These are phyloP conservation scores for Luperina nickerlii DNA, from an alignment of 2,888 invertebrate species.

Conservation along the genomic window DNA sequence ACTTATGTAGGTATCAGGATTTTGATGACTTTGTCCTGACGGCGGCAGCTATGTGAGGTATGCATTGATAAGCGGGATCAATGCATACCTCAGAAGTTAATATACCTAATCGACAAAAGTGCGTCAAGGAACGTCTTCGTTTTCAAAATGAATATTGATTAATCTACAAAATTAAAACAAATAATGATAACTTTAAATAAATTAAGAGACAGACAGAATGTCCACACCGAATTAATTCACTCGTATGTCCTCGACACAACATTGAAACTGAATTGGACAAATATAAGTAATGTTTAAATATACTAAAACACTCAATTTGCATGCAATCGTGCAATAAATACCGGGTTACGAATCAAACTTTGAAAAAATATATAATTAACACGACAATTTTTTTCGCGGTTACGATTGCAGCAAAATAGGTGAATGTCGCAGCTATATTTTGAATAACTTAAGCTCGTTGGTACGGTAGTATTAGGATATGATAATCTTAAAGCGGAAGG, in stretches of 20 bases:
- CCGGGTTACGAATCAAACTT: constrained; percentile 35
- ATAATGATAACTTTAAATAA: constrained; percentile 12
- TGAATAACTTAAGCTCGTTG: constrained; percentile 33
- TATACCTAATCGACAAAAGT: not conserved
- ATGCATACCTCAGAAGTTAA: constrained; percentile 1
- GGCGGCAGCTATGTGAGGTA: not conserved
- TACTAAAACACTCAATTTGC: constrained; percentile 60
- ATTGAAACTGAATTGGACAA: constrained; percentile 57
- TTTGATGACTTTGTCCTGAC: not conserved
- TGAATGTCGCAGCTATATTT: constrained; percentile 53
- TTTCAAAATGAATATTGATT: constrained; percentile 11
- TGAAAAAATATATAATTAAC: constrained; percentile 48
- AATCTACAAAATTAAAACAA: not conserved
- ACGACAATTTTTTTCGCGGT: constrained; percentile 26
- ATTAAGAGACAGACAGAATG: constrained; percentile 28
- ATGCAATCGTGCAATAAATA: constrained; percentile 53
- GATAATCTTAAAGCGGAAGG: constrained; percentile 81
- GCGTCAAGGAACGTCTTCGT: not conserved
- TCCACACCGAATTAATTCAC: constrained; percentile 28
- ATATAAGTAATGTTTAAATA: constrained; percentile 55
- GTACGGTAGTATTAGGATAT: constrained; percentile 48
- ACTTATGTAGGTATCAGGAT: not conserved
- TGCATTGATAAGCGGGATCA: not conserved
- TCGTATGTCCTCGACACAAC: constrained; percentile 55
- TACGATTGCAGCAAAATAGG: constrained; percentile 45